Evolutionary conservation across 2,113 vertebrate species (phyloP).

Genomic region (Aleadryas rufinucha): DNA sequence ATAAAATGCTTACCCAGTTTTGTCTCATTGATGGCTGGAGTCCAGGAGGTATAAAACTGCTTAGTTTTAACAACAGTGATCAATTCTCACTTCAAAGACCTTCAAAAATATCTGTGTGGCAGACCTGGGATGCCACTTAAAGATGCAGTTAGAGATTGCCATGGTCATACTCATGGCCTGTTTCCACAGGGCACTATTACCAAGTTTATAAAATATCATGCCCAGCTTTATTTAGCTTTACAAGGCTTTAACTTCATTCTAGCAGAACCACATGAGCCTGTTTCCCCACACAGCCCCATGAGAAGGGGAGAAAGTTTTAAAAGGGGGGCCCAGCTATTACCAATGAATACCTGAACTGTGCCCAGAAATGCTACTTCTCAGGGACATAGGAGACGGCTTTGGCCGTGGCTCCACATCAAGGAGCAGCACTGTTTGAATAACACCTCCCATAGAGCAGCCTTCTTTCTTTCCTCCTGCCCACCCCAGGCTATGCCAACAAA

Average conservation of each 20-base stretch:
- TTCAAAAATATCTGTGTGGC: neutral
- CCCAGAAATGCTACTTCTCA: neutral
- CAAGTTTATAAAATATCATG: conserved; percentile 1
- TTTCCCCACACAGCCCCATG: neutral
- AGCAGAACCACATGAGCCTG: neutral
- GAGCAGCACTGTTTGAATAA: neutral
- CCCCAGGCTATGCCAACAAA: neutral
- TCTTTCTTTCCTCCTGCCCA: neutral
- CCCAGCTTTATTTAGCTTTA: conserved; percentile 21
- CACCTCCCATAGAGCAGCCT: neutral
- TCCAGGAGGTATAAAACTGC: neutral
- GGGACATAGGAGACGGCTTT: neutral
- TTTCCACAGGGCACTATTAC: conserved; percentile 29
- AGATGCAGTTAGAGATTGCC: neutral
- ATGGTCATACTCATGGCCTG: neutral
- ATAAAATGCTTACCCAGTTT: neutral
- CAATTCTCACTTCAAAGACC: neutral
- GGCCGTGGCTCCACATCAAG: neutral
- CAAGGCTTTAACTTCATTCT: neutral
- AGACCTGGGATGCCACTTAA: neutral
- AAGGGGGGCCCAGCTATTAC: neutral
- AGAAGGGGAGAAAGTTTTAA: neutral
- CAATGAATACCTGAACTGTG: neutral
- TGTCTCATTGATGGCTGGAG: neutral
- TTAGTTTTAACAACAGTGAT: neutral